Evolutionary conservation across 1,140 invertebrate genomes (phyloP), one percentile per base, ranked within the genome.

Genomic region (Diabrotica virgifera): DNA sequence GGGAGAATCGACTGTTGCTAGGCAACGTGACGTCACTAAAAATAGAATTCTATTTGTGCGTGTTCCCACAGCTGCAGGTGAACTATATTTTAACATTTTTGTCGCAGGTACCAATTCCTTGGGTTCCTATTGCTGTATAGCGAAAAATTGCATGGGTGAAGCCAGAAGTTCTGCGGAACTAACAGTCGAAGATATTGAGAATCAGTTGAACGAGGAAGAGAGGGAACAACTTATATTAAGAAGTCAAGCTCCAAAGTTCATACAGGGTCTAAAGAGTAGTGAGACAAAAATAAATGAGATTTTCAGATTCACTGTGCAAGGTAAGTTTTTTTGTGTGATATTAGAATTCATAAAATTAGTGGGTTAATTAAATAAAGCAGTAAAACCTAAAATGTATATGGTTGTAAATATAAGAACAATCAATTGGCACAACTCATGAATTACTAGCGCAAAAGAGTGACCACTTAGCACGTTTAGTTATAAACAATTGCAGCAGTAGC

Each of bases 81-180:
- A n/a, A n/a, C 11, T 2, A 11, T 55, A n/a, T n/a, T n/a, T 36
- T 8, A 36, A 24, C 4, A 24, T 24, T 24, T 24, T 24, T 24
- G 24, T 24, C 4, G n/a, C 6, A 46, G 40, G 60, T 24, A 94
- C 91, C 5, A 94, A 93, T 77, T 72, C 70, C 0, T 78, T 93
- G 68, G 94, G 94, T 10, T 93, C 91, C 5, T 97, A 96, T 76
- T 94, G 92, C 69, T 97, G 94, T 74, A 90, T 95, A 38, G 94
- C 95, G 0, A 86, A 81, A 68, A 97, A 96, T 76, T 94, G 92
- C 72, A 95, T 96, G 92, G 95, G 94, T 0, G 88, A 93, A 80
- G 90, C 91, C 0, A 89, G 85, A 70, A 95, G 92, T 73, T 89
- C 87, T 5, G 92, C 94, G 1, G 91, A 94, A 74, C 81, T 96